A percentile compares a stretch with the other conserved stretches of the same genome.
These are phyloP conservation scores for Echeneis naucrates DNA, from an alignment of 2,797 vertebrate species.

Conservation along the genomic window DNA sequence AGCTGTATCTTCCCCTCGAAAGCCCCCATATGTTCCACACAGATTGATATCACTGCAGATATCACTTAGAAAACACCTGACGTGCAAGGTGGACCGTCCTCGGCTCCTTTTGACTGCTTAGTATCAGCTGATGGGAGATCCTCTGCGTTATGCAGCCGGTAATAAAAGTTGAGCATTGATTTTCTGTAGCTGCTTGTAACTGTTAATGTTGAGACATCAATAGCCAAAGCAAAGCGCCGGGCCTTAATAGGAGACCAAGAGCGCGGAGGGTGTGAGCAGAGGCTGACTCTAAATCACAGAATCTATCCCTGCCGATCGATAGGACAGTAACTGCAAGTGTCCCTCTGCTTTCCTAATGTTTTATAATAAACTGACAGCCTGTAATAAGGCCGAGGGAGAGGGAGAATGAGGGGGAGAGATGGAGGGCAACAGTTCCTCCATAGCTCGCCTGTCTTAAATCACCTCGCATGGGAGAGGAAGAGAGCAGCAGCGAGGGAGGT, in stretches of 20 bases:
- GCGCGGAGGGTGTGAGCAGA: conserved; percentile 86
- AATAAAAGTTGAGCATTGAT: conserved; percentile 99
- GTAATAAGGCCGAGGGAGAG: conserved; percentile 85
- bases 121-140: conserved; percentile 74
- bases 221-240: conserved; percentile 96
- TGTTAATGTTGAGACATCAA: conserved; percentile 99
- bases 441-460: conserved; percentile 77
- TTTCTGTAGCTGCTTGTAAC: conserved; percentile 99
- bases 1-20: conserved; percentile 42
- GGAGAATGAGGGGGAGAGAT: conserved; percentile 65
- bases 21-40: conserved; percentile 46
- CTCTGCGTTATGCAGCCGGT: conserved; percentile 87
- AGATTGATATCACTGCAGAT: conserved; percentile 82
- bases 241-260: conserved; percentile 94
- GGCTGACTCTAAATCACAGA: conserved; percentile 92
- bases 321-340: conserved; percentile 91
- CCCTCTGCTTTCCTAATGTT: conserved; percentile 91
- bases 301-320: conserved; percentile 92
- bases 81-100: conserved; percentile 54
- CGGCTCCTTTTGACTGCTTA: conserved; percentile 79
- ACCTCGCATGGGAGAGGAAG: conserved; percentile 68
- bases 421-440: conserved; percentile 71
- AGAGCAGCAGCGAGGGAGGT: conserved; percentile 48
- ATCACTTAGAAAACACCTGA: conserved; percentile 84
- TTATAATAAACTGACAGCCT: conserved; percentile 92